Evolutionary conservation across 1,140 invertebrate genomes (phyloP), one percentile per base, ranked within the genome.

Genomic region (Lepidurus packardi): DNA sequence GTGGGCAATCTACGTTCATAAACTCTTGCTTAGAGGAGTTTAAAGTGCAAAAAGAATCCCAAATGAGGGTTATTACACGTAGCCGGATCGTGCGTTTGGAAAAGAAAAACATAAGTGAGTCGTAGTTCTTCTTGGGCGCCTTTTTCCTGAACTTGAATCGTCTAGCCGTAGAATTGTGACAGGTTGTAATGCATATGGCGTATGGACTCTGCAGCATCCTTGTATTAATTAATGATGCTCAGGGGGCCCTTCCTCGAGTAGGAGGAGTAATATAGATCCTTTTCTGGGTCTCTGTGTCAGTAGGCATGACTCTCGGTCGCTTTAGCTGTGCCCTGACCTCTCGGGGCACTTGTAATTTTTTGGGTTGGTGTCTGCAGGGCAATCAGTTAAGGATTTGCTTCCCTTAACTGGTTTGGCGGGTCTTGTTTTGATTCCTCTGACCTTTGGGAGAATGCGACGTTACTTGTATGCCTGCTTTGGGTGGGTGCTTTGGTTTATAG

Each of bases 281-380:
- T 65, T 65, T 65, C 53, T 65, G 53, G 53, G 53, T 65, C n/a
- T 65, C 53, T n/a, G 53, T 65, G 53, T 65, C 53, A 65, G 53
- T 65, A 65, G 21, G 53, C 16, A 65, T 65, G 47, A 65, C 25
- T 25, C 53, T 65, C 53, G n/a, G 21, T n/a, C n/a, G 53, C n/a
- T n/a, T 65, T 65, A 8, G 53, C 53, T n/a, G 53, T 16, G 53
- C 53, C 21, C 53, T 65, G 53, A 65, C 53, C 53, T 65, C 53
- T n/a, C 53, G 53, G 34, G 53, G 53, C 53, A 65, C 53, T 65
- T 65, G 13, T 65, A 65, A n/a, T 65, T 65, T 65, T 65, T 65
- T 65, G n/a, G 47, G 13, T 13, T 13, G 47, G 8, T 65, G 53
- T 65, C 53, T 65, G 53, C 16, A 65, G 53, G 53, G 53, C 53